These are phyloP conservation scores for Prionailurus viverrinus DNA, from an alignment of 2,113 vertebrate species.

Conservation along the genomic window DNA sequence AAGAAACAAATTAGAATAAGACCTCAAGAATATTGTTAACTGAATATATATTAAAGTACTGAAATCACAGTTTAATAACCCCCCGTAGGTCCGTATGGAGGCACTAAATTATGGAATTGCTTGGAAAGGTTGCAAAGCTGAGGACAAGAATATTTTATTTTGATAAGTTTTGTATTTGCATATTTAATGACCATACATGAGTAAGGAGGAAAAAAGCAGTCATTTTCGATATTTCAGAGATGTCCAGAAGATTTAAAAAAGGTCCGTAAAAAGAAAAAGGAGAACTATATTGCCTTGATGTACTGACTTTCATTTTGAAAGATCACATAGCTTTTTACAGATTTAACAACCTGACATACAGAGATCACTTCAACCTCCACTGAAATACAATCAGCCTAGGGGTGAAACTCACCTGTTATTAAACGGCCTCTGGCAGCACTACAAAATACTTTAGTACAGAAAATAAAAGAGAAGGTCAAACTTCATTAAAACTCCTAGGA, in stretches of 20 bases:
- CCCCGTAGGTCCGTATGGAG: neutral
- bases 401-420: constrained; percentile 75
- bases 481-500: constrained; percentile 74
- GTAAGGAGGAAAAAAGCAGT: neutral
- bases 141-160: constrained; percentile 67
- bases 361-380: constrained; percentile 74
- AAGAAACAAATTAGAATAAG: constrained; percentile 59
- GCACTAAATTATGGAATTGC: neutral
- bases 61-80: constrained; percentile 46
- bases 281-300: constrained; percentile 59
- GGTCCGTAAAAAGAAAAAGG: constrained; percentile 71
- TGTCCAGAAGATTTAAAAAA: constrained; percentile 52
- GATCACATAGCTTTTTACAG: constrained; percentile 74
- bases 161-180: constrained; percentile 62
- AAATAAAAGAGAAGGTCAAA: constrained; percentile 83
- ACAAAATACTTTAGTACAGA: constrained; percentile 72
- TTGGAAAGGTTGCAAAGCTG: constrained; percentile 53
- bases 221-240: constrained; percentile 38
- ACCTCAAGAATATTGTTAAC: constrained; percentile 7
- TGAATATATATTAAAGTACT: constrained; percentile 31
- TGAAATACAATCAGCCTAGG: constrained; percentile 77
- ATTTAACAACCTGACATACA: constrained; percentile 67
- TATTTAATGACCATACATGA: constrained; percentile 29
- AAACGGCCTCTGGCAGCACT: constrained; percentile 65
- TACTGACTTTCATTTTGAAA: constrained; percentile 77